These are phyloP conservation scores for Eueides isabella DNA, from an alignment of 1,140 invertebrate genomes.

Conservation along the genomic window DNA sequence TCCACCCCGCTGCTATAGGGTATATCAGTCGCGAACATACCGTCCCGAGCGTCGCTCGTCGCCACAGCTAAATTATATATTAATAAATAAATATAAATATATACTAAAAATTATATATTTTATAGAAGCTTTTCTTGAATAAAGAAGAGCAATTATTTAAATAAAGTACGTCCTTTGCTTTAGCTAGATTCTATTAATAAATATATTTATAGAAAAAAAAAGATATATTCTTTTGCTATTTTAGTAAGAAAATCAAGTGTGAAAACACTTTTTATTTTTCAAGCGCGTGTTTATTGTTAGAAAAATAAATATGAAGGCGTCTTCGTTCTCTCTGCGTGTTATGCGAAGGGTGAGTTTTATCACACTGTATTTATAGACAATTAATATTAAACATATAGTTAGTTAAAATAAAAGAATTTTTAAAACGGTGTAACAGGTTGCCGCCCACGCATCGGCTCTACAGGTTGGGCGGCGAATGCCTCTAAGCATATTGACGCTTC, in stretches of 20 bases:
- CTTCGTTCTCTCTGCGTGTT: constrained; percentile 88
- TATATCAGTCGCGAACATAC: constrained; percentile 72
- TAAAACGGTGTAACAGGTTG: constrained; percentile 64
- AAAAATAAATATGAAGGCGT: constrained; percentile 87
- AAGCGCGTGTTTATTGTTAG: constrained; percentile 45
- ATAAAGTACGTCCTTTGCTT: constrained; percentile 18
- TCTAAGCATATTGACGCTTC: constrained; percentile 42
- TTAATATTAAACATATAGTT: neutral
- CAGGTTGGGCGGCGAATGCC: constrained; percentile 54
- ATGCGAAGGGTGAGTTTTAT: constrained; percentile 88
- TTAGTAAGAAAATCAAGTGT: constrained; percentile 17
- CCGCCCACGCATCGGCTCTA: constrained; percentile 58
- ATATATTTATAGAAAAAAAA: neutral
- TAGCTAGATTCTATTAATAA: constrained; percentile 22
- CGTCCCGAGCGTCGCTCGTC: constrained; percentile 70
- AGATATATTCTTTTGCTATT: neutral
- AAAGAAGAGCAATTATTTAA: constrained; percentile 2
- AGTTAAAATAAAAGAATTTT: constrained; percentile 1
- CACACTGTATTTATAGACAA: neutral
- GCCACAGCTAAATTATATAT: constrained; percentile 39
- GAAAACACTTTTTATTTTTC: constrained; percentile 41
- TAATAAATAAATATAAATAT: constrained; percentile 42
- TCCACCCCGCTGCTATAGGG: constrained; percentile 69
- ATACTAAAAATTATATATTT: constrained; percentile 50
- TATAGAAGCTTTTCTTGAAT: constrained; percentile 29